Evolutionary conservation across 2,797 vertebrate genomes (phyloP).

Genomic region (Lophius americanus): DNA sequence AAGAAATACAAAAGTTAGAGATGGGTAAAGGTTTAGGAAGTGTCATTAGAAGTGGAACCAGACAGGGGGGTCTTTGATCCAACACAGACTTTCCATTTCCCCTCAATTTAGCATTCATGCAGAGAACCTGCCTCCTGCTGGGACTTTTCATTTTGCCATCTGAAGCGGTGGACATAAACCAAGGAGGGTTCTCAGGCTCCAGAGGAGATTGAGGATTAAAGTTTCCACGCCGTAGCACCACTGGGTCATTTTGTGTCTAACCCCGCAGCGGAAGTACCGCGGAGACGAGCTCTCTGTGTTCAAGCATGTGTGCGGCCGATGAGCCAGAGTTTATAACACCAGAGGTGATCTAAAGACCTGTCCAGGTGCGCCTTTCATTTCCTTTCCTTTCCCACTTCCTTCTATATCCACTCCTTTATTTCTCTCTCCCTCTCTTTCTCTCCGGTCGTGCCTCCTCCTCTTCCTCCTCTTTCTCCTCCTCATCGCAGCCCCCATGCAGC

Average conservation of each 20-base stretch:
- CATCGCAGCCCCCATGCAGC: constrained; percentile 38
- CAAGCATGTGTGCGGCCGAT: constrained; percentile 43
- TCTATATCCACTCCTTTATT: background rate
- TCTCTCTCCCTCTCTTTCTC: background rate
- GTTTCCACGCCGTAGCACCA: constrained; percentile 61
- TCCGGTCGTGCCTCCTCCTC: no score
- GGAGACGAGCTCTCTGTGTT: constrained; percentile 52
- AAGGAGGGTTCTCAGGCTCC: constrained; percentile 55
- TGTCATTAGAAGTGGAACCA: constrained; percentile 40
- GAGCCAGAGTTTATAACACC: constrained; percentile 55
- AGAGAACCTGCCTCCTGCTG: constrained; percentile 43
- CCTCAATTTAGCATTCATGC: constrained; percentile 51
- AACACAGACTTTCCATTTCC: constrained; percentile 47
- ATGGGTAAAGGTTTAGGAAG: background rate
- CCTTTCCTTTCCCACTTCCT: background rate
- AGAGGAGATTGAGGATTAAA: constrained; percentile 72
- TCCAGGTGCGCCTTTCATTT: constrained; percentile 47
- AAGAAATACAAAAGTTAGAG: background rate
- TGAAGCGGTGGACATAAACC: constrained; percentile 51
- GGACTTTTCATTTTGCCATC: constrained; percentile 61
- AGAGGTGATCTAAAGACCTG: constrained; percentile 49
- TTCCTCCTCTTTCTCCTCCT: constrained; percentile 1
- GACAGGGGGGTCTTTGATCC: constrained; percentile 41
- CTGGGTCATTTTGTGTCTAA: constrained; percentile 66
- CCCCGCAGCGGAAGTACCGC: constrained; percentile 56